A percentile compares a stretch with the other conserved stretches of the same genome.
Evolutionary conservation across 92 coral and sea anemone species (phyloP).

Genomic region (Montipora capitata): DNA sequence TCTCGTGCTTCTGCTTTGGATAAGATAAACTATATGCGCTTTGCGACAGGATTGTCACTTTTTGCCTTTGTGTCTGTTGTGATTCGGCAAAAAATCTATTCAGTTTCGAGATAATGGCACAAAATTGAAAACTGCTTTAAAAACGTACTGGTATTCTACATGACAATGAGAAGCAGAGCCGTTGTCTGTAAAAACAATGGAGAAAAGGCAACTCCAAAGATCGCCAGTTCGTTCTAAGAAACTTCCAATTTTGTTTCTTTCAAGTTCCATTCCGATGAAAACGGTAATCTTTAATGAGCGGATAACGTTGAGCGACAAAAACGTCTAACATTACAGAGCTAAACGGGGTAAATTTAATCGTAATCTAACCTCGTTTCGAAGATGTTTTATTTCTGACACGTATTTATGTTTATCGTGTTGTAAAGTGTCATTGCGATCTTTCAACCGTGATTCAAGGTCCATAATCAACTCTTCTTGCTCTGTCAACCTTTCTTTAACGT

Average conservation of each 20-base stretch:
- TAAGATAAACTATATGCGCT: too few species aligned
- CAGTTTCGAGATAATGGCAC: too few species aligned
- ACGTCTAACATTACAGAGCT: too few species aligned
- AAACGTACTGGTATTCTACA: too few species aligned
- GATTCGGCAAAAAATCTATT: too few species aligned
- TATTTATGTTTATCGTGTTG: constrained; percentile 92
- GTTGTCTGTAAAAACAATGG: neutral
- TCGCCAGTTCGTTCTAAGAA: neutral
- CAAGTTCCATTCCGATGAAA: neutral
- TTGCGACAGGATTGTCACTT: too few species aligned
- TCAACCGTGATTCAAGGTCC: constrained; percentile 86
- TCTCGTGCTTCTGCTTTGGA: too few species aligned
- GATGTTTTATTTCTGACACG: constrained; percentile 92
- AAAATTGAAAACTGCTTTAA: too few species aligned
- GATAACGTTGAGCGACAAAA: too few species aligned
- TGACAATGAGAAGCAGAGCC: neutral
- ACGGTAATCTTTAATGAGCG: neutral
- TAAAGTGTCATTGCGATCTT: constrained; percentile 90
- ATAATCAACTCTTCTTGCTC: constrained; percentile 86
- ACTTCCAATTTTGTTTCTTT: neutral
- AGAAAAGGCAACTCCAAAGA: neutral
- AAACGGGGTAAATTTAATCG: too few species aligned
- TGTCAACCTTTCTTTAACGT: constrained; percentile 78
- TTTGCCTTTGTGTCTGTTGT: too few species aligned
- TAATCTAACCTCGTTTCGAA: constrained; percentile 85